Base-by-base conservation (phyloP, 92 coral and sea anemone genomes). In the Hydrozoanthus gracilis region DNA sequence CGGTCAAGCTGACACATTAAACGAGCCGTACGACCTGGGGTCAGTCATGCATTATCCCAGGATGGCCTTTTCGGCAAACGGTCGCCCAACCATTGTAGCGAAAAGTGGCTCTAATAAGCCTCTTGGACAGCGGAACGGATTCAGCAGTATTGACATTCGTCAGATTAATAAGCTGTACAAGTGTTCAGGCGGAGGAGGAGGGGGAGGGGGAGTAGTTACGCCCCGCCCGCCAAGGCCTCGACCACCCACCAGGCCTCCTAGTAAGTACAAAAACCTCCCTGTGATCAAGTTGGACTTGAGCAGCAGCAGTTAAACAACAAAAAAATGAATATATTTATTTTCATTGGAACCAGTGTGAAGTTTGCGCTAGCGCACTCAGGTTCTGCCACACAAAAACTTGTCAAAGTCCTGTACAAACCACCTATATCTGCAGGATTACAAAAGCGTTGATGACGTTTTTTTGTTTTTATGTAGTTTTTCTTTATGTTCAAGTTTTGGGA, bases 11-110 rank as follows among this genome's bases (percentile, higher is more conserved):
- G 93, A 91, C 77, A 83, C 93, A 4, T 76, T 91, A 15, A 77
- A 77, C 35, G 93, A 79, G 48, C 91, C 91, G 70, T 91, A 91
- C 83, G 93, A 91, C 88, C 70, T 71, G 71, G 68, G 62, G 8
- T 87, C 91, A n/a, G 79, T 91, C 35, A 91, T 91, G 93, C 93
- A 91, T 76, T 91, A 91, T 51, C 93, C 93, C 2, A 82, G 12
- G 82, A 44, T 52, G 73, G 93, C 93, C 10, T 91, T 91, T 76
- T 70, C 91, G 18, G 27, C 44, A 11, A 91, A 91, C 71, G 82
- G 91, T 2, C 86, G 77, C 67, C 80, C 87, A 3, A 91, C 93
- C 10, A 91, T 91, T 16, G 88, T 91, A 62, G 86, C 93, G 16
- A 91, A 87, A 73, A 12, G 85, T 45, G 68, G 61, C 56, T 77